Conservation (phyloP, 2,888 invertebrate species). For the Lycophotia porphyrea region DNA sequence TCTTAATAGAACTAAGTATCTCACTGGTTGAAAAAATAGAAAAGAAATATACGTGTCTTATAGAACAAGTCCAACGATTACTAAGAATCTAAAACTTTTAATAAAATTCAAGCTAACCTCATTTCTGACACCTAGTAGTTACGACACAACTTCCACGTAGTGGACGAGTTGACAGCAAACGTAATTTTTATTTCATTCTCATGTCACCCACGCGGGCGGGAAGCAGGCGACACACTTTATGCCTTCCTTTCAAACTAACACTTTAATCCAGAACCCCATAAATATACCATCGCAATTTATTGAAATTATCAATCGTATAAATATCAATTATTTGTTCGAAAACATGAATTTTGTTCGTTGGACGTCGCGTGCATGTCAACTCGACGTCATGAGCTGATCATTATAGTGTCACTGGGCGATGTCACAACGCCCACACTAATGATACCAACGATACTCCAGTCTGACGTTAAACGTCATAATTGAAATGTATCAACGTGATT, state of each 20-base stretch:
- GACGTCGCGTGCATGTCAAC: slow-evolving; percentile 69
- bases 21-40: background rate
- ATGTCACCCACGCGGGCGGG: slow-evolving; percentile 37
- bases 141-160: slow-evolving; percentile 27
- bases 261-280: slow-evolving; percentile 42
- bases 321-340: slow-evolving; percentile 64
- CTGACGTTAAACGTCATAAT: slow-evolving; percentile 67
- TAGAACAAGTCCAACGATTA: background rate
- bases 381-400: slow-evolving; percentile 56
- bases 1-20: background rate
- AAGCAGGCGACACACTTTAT: slow-evolving; percentile 55
- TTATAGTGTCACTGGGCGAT: slow-evolving; percentile 67
- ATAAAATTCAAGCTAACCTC: slow-evolving; percentile 26
- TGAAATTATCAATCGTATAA: slow-evolving; percentile 58
- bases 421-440: slow-evolving; percentile 67
- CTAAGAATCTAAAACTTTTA: slow-evolving; percentile 3
- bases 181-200: slow-evolving; percentile 56
- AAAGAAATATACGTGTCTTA: background rate
- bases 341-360: slow-evolving; percentile 63
- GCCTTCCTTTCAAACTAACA: slow-evolving; percentile 59
- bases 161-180: slow-evolving; percentile 43
- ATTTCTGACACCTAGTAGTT: slow-evolving; percentile 11
- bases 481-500: slow-evolving; percentile 61
- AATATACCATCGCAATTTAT: slow-evolving; percentile 57
- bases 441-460: slow-evolving; percentile 53